These are phyloP conservation scores for Oncorhynchus keta DNA, from an alignment of 2,113 vertebrate species.

Conservation along the genomic window DNA sequence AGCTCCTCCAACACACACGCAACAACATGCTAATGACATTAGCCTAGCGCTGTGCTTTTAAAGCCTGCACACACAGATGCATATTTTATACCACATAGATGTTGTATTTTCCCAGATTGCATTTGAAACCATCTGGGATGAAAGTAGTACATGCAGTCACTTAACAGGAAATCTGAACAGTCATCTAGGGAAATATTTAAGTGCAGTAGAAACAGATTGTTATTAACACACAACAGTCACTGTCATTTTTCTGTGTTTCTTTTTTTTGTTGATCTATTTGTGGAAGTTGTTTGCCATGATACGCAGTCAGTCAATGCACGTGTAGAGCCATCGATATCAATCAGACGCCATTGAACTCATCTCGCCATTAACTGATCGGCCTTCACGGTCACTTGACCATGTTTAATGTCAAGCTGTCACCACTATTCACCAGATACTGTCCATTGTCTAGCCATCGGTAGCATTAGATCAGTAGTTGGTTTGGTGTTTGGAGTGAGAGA, in stretches of 20 bases:
- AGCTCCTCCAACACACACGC: too few species aligned
- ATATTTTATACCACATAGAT: not conserved
- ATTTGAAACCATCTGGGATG: not conserved
- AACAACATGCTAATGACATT: too few species aligned
- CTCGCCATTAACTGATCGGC: not conserved
- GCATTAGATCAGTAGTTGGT: too few species aligned
- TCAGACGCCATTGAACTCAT: constrained; percentile 53
- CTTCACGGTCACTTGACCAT: constrained; percentile 24
- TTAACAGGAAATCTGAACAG: too few species aligned
- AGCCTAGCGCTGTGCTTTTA: not conserved
- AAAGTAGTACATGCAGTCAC: not conserved
- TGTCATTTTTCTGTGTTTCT: not conserved
- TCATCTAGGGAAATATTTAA: not conserved
- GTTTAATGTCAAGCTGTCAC: constrained; percentile 13
- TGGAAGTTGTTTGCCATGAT: constrained; percentile 46
- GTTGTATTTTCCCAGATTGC: not conserved
- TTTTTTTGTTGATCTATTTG: constrained; percentile 8
- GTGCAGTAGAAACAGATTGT: constrained; percentile 23
- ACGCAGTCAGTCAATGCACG: constrained; percentile 52
- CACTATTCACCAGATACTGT: too few species aligned
- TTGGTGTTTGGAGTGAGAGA: too few species aligned
- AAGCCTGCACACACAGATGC: too few species aligned
- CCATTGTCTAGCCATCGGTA: too few species aligned
- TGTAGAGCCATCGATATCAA: constrained; percentile 53
- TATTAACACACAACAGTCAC: constrained; percentile 35